Percentiles rank a stretch among this genome's conserved stretches.
These are phyloP conservation scores for Luperina testacea DNA, from an alignment of 2,888 invertebrate genomes.

Conservation along the genomic window DNA sequence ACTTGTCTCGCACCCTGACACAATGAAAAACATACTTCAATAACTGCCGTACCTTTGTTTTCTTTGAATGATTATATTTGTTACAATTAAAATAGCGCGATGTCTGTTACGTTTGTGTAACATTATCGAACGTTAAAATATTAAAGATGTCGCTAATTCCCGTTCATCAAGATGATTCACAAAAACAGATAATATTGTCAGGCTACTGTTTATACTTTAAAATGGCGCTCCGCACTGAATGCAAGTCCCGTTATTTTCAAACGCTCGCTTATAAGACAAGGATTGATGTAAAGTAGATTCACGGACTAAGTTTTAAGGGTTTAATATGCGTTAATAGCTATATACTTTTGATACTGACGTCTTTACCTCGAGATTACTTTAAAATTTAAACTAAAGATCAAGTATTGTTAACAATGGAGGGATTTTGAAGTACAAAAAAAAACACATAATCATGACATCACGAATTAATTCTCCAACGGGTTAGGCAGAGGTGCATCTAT, in stretches of 20 bases:
- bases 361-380: no score
- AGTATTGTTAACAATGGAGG: no score
- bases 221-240: background rate
- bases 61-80: background rate
- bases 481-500: no score
- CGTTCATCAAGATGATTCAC: background rate
- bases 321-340: no score
- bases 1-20: slow-evolving; percentile 85
- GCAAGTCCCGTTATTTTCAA: background rate
- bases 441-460: no score
- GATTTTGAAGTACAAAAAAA: no score
- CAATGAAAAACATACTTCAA: background rate
- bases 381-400: no score
- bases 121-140: background rate
- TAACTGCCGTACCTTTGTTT: background rate
- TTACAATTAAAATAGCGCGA: slow-evolving; percentile 2
- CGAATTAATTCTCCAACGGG: no score
- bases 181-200: background rate
- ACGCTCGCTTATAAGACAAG: background rate
- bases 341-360: no score
- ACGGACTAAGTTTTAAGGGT: background rate
- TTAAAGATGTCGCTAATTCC: background rate
- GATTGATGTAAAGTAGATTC: slow-evolving; percentile 5
- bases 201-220: no score
- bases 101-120: background rate